A percentile compares a stretch with the other conserved stretches of the same genome.
Conservation (phyloP, 2,113 vertebrate genomes). For the Lamprotornis superbus region DNA sequence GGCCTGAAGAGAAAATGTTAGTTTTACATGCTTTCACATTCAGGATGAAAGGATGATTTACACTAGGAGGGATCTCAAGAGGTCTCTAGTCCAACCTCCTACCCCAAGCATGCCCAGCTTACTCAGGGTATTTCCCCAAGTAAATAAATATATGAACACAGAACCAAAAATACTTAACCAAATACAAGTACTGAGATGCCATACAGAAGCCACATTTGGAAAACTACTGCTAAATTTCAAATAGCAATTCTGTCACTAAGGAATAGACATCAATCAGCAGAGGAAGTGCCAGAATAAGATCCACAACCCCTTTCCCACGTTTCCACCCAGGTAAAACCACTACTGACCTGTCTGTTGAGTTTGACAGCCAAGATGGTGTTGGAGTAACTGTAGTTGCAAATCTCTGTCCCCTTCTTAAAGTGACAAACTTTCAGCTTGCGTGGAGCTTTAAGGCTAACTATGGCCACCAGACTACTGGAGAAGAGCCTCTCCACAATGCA, state of each 20-base stretch:
- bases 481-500: slow-evolving; percentile 98
- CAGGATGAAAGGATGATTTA: background rate
- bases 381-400: slow-evolving; percentile 99
- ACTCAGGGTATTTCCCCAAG: background rate
- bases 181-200: background rate
- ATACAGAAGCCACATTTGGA: background rate
- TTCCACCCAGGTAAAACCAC: background rate
- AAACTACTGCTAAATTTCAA: background rate
- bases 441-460: slow-evolving; percentile 98
- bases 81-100: background rate
- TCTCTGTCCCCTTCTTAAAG: slow-evolving; percentile 99
- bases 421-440: slow-evolving; percentile 98
- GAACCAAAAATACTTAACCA: background rate
- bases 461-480: slow-evolving; percentile 96
- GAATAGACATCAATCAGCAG: background rate
- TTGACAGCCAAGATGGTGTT: slow-evolving; percentile 98
- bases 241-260: background rate
- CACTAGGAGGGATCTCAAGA: background rate
- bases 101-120: background rate
- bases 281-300: background rate
- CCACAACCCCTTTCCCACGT: rapidly evolving
- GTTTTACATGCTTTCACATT: background rate
- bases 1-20: background rate
- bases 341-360: slow-evolving; percentile 93
- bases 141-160: background rate